phyloP scores from a whole-genome alignment of 2,888 invertebrate species.

The Callimorpha dominula region DNA sequence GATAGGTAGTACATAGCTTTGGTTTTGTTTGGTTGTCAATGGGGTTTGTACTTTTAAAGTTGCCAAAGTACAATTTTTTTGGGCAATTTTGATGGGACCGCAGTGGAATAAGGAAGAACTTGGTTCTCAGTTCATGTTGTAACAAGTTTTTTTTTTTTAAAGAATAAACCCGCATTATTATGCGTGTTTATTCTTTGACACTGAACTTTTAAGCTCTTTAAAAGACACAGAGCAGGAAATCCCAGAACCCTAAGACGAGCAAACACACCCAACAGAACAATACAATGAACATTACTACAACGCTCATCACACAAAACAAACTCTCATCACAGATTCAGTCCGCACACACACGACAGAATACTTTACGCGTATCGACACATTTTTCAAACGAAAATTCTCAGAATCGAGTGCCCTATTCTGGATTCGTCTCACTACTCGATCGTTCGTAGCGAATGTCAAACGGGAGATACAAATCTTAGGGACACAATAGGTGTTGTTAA shows the following conservation, averaged over 20 bases:
- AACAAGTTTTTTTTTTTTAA: not conserved
- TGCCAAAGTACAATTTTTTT: too few species aligned
- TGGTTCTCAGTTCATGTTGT: too few species aligned
- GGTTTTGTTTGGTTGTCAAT: too few species aligned
- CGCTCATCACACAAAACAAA: slow-evolving; percentile 30
- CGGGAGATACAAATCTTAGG: slow-evolving; percentile 50
- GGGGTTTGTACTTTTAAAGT: too few species aligned
- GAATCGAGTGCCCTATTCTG: slow-evolving; percentile 65
- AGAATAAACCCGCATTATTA: not conserved
- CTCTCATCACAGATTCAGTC: slow-evolving; percentile 55
- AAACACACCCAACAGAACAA: slow-evolving; percentile 3
- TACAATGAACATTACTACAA: slow-evolving; percentile 26
- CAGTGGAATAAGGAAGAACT: too few species aligned
- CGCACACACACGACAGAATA: slow-evolving; percentile 60
- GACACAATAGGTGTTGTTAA: slow-evolving; percentile 40
- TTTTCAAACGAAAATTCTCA: slow-evolving; percentile 64
- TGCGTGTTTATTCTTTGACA: too few species aligned
- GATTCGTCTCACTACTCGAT: slow-evolving; percentile 68
- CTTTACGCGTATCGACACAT: slow-evolving; percentile 72
- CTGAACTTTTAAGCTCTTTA: not conserved
- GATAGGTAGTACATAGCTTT: too few species aligned
- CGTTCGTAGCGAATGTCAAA: slow-evolving; percentile 64
- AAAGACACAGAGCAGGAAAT: slow-evolving; percentile 1
- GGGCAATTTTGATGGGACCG: too few species aligned
- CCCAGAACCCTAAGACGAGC: not conserved